Evolutionary conservation across 2,113 vertebrate genomes (phyloP).

Genomic region (Amazona vittata): DNA sequence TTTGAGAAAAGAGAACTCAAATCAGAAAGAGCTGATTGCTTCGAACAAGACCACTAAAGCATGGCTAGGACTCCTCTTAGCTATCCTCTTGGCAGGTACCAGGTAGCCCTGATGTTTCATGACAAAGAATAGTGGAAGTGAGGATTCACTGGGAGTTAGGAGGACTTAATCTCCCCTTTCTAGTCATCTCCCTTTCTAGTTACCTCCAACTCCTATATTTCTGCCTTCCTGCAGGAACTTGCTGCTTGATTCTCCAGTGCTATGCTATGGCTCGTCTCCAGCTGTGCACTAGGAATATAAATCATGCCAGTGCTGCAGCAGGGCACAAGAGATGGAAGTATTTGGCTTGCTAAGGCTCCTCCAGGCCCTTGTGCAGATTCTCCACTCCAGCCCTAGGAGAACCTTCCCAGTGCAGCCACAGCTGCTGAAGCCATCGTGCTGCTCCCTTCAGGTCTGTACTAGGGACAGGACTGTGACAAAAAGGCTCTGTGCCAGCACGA

Average conservation of each 20-base stretch:
- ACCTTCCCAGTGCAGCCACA: background rate
- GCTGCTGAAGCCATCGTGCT: background rate
- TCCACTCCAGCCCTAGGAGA: background rate
- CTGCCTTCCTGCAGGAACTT: background rate
- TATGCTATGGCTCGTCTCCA: background rate
- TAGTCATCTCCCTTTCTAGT: background rate
- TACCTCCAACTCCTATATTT: background rate
- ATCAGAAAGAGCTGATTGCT: background rate
- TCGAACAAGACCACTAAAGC: background rate
- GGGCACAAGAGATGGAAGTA: background rate
- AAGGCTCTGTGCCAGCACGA: background rate
- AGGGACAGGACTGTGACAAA: background rate
- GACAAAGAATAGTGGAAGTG: background rate
- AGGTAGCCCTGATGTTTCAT: background rate
- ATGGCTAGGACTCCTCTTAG: background rate
- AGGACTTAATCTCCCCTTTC: background rate
- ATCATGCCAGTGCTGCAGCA: background rate
- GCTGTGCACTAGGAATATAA: slow-evolving; percentile 45
- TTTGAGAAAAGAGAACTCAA: background rate
- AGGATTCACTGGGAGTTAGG: background rate
- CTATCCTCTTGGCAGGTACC: background rate
- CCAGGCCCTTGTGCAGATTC: background rate
- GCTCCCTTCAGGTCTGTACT: background rate
- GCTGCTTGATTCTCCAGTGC: background rate
- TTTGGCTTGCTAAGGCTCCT: background rate